phyloP scores from a whole-genome alignment of 2,888 invertebrate genomes.

The Mythimna vitellina region DNA sequence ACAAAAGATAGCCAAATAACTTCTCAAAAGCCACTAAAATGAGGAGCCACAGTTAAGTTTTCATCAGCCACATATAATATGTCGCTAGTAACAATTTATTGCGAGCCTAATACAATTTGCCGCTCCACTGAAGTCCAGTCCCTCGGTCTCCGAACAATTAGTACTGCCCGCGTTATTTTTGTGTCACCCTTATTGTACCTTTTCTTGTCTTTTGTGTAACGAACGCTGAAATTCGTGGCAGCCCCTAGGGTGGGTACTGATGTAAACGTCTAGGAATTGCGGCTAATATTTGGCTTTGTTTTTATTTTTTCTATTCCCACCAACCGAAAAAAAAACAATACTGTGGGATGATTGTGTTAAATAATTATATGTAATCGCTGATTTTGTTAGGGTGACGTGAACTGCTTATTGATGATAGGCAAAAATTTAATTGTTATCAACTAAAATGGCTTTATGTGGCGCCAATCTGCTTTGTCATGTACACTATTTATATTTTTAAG shows the following conservation, averaged over 20 bases:
- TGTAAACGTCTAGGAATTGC: constrained; percentile 62
- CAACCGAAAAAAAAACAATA: too few relatives aligned
- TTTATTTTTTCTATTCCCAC: constrained; percentile 13
- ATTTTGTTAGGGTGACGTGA: not conserved
- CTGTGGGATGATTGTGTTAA: constrained; percentile 1
- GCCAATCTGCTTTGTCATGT: too few relatives aligned
- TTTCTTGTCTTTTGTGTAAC: constrained; percentile 75
- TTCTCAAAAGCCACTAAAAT: constrained; percentile 14
- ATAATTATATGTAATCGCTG: not conserved
- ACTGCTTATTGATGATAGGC: not conserved
- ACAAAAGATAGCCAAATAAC: not conserved
- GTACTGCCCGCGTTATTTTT: constrained; percentile 85
- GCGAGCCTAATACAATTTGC: constrained; percentile 86
- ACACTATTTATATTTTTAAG: too few relatives aligned
- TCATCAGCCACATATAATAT: constrained; percentile 60
- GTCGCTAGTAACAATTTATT: constrained; percentile 69
- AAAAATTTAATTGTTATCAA: too few relatives aligned
- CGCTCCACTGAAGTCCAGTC: constrained; percentile 79
- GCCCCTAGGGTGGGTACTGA: constrained; percentile 62
- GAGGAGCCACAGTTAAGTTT: constrained; percentile 32
- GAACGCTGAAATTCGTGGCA: constrained; percentile 73
- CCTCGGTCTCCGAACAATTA: constrained; percentile 88
- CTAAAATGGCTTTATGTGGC: too few relatives aligned
- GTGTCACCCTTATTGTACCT: constrained; percentile 79
- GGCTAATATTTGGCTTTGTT: constrained; percentile 50